These are phyloP conservation scores for Sceloporus undulatus DNA, from an alignment of 2,113 vertebrate species.

Conservation along the genomic window DNA sequence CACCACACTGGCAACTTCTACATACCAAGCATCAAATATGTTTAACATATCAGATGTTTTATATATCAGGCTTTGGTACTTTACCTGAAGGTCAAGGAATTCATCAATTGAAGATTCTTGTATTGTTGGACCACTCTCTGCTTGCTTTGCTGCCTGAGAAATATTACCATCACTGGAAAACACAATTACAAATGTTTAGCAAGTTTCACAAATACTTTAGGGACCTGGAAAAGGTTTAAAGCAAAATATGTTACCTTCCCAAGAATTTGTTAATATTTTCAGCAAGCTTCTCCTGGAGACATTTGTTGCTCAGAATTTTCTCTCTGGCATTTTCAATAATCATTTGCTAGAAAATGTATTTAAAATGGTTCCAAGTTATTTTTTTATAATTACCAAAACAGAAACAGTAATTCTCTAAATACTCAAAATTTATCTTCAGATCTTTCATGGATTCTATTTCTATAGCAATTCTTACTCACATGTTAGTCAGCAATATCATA, in stretches of 20 bases:
- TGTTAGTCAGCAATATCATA: background rate
- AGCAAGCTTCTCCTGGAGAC: conserved; percentile 96
- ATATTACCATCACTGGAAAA: conserved; percentile 84
- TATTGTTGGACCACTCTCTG: conserved; percentile 81
- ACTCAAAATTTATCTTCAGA: fast-evolving
- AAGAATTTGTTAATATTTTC: conserved; percentile 99
- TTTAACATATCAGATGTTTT: background rate
- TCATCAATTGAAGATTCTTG: conserved; percentile 96
- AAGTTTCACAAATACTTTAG: conserved; percentile 30
- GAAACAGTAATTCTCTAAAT: conserved; percentile 13
- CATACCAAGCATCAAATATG: background rate
- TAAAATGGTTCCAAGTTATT: conserved; percentile 38
- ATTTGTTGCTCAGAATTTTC: conserved; percentile 94
- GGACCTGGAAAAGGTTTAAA: conserved; percentile 2
- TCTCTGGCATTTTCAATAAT: conserved; percentile 98
- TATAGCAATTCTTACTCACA: background rate
- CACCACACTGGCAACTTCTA: too few relatives aligned
- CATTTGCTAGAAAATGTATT: conserved; percentile 88
- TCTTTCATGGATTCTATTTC: background rate
- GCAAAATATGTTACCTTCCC: conserved; percentile 82
- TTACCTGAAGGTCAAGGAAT: conserved; percentile 94
- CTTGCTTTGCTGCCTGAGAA: conserved; percentile 85
- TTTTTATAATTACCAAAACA: conserved; percentile 45
- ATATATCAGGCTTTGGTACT: background rate
- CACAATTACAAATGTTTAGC: conserved; percentile 40